Evolutionary conservation across 2,113 vertebrate species (phyloP), one percentile per base, ranked within the genome.

Genomic region (Chlorodrepanis virens): DNA sequence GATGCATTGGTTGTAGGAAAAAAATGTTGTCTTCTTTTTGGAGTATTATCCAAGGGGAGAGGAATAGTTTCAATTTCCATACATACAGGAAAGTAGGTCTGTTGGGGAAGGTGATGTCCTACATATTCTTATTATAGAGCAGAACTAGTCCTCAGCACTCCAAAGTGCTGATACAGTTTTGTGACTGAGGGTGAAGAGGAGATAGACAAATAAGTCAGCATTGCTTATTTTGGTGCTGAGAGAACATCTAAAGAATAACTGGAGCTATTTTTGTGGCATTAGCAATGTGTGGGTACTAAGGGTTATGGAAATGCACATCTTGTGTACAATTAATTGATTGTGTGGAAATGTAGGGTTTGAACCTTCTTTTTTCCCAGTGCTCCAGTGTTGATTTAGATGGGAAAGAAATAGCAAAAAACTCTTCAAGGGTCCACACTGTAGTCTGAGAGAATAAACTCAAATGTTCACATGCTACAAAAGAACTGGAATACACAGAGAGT

Each of bases 391-490:
- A 29, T 89, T 79, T 27, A 94, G n/a, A 37, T 53, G 52, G 60
- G 52, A 83, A 86, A 57, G 60, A 71, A 93, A 63, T 54, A 88
- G 28, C 37, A 18, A 64, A 35, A 68, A 83, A 8, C 47, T 75
- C 14, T 54, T 92, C 31, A 67, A 71, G 64, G 12, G 45, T 74
- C 50, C 27, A 47, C 35, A 17, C 31, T 79, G 76, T 44, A 83
- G 47, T 94, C 57, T 90, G 83, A 94, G 53, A 90, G 56, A 87
- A 68, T 61, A 89, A 92, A 87, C 75, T 78, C 89, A 81, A 90
- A 95, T 96, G 53, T 92, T 98, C 88, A 82, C 79, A 86, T 85
- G 87, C 94, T 93, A 69, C 91, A 96, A 95, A 97, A 96, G 94
- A 92, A 91, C 90, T 92, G 89, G 87, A 97, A 92, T 92, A 60